These are phyloP conservation scores for Hestina assimilis DNA, from an alignment of 1,140 invertebrate genomes.

Conservation along the genomic window DNA sequence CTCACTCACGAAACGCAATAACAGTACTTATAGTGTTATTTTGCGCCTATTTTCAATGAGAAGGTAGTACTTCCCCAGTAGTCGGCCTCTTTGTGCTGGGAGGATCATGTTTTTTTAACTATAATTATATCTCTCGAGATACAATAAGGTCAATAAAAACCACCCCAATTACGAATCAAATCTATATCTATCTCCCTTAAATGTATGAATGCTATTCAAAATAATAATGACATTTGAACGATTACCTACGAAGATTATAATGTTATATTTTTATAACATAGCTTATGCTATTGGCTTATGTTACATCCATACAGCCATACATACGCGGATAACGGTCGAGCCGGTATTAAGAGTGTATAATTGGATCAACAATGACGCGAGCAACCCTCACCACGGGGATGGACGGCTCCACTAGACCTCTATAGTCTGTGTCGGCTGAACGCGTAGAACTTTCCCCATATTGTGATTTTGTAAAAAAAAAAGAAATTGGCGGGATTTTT, in stretches of 20 bases:
- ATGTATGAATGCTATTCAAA: too few relatives aligned
- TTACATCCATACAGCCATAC: conserved; percentile 2
- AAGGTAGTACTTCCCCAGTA: too few relatives aligned
- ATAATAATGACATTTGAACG: background rate
- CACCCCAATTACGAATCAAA: too few relatives aligned
- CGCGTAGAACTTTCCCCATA: background rate
- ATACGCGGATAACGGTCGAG: conserved; percentile 17
- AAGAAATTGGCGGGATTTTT: background rate
- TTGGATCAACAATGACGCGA: conserved; percentile 72
- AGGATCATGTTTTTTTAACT: too few relatives aligned
- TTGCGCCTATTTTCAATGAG: too few relatives aligned
- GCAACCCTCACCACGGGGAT: conserved; percentile 62
- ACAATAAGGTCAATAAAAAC: too few relatives aligned
- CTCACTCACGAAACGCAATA: too few relatives aligned
- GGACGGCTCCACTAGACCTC: conserved; percentile 22
- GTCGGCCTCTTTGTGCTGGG: too few relatives aligned
- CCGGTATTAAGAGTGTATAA: conserved; percentile 63
- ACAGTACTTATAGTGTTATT: too few relatives aligned
- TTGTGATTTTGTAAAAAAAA: conserved; percentile 5
- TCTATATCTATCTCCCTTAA: too few relatives aligned
- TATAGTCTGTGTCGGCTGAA: conserved; percentile 13
- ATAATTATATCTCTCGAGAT: too few relatives aligned
- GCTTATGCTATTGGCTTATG: background rate
- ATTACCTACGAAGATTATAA: background rate
- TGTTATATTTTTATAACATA: background rate